phyloP scores from a whole-genome alignment of 2,888 invertebrate genomes.

The Tetragnatha montana region DNA sequence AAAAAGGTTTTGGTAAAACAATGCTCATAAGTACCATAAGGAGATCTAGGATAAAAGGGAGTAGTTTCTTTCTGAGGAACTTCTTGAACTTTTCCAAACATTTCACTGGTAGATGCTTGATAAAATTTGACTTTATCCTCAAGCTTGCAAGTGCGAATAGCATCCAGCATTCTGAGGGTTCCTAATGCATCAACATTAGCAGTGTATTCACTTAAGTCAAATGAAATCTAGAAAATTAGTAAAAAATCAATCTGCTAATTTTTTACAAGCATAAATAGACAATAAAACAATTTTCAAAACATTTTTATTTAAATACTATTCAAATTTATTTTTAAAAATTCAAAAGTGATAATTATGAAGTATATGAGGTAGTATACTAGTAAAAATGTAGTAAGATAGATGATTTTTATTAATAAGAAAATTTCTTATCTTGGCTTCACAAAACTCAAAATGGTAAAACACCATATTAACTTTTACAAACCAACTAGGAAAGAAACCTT shows the following conservation, averaged over 20 bases:
- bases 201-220: conserved; percentile 98
- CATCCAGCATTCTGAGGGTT: conserved; percentile 91
- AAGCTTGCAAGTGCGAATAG: conserved; percentile 90
- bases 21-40: conserved; percentile 85
- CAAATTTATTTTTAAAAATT: no score
- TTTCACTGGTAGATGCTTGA: conserved; percentile 96
- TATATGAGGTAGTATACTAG: no score
- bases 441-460: no score
- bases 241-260: not conserved
- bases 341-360: no score
- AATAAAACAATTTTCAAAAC: not conserved
- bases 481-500: no score
- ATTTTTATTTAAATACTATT: not conserved
- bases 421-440: no score
- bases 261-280: not conserved
- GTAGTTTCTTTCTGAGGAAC: conserved; percentile 95
- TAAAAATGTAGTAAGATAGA: not conserved
- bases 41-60: conserved; percentile 96
- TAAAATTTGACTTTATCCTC: conserved; percentile 90
- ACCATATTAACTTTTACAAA: no score
- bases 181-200: conserved; percentile 98
- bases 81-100: conserved; percentile 94
- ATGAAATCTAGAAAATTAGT: conserved; percentile 83
- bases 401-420: no score
- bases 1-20: not conserved